A percentile compares a stretch with the other conserved stretches of the same genome.
Evolutionary conservation across 2,797 vertebrate genomes (phyloP).

Genomic region (Toxotes lorentzi): DNA sequence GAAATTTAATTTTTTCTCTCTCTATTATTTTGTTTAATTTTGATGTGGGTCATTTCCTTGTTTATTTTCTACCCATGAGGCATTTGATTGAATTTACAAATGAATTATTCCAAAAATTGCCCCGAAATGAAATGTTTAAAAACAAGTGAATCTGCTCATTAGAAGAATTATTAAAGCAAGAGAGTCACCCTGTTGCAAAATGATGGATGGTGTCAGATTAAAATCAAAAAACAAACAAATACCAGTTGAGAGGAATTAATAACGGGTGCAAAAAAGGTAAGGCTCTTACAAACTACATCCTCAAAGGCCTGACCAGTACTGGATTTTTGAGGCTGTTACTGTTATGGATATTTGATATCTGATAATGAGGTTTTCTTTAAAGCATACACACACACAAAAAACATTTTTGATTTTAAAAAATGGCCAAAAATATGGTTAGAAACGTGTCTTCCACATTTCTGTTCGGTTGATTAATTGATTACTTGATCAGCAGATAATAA

Average conservation of each 20-base stretch:
- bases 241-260: not conserved
- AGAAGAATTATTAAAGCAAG: constrained; percentile 38
- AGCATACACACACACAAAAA: not conserved
- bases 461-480: not conserved
- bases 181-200: constrained; percentile 8
- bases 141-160: constrained; percentile 29
- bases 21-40: not conserved
- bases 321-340: not conserved
- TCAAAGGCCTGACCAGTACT: not conserved
- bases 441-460: not conserved
- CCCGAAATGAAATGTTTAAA: constrained; percentile 25
- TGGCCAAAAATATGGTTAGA: not conserved
- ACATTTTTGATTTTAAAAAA: not conserved
- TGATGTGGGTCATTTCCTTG: constrained; percentile 34
- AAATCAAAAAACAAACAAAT: constrained; percentile 23
- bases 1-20: not conserved
- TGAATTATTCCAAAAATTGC: constrained; percentile 32
- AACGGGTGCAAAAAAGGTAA: not conserved
- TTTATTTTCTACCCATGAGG: constrained; percentile 51
- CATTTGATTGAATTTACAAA: constrained; percentile 59
- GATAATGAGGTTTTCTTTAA: not conserved
- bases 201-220: constrained; percentile 8
- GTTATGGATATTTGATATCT: not conserved
- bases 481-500: not conserved
- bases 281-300: not conserved